Evolutionary conservation across 2,888 invertebrate species (phyloP).

Genomic region (Uloborus plumipes): DNA sequence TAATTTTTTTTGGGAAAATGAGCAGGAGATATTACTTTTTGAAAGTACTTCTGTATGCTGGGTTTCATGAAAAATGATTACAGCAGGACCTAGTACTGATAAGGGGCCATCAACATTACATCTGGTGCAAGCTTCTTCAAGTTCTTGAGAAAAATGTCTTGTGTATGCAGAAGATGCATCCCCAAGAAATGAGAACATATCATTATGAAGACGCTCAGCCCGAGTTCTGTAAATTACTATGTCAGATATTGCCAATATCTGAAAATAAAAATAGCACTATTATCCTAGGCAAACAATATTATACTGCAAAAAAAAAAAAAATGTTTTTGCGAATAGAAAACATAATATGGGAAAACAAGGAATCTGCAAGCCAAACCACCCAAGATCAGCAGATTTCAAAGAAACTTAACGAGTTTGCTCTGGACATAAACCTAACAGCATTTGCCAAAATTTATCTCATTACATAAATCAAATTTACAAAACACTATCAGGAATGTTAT

Average conservation of each 20-base stretch:
- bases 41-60: constrained; percentile 76
- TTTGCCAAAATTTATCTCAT: too few species aligned
- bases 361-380: too few species aligned
- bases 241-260: constrained; percentile 85
- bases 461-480: too few species aligned
- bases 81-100: constrained; percentile 79
- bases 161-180: constrained; percentile 82
- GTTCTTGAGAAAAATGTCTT: constrained; percentile 78
- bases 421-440: too few species aligned
- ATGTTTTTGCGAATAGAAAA: too few species aligned
- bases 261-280: constrained; percentile 52
- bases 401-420: too few species aligned
- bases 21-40: constrained; percentile 70
- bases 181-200: constrained; percentile 83
- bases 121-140: constrained; percentile 70
- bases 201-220: constrained; percentile 81
- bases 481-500: too few species aligned
- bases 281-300: too few species aligned
- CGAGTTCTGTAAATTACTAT: constrained; percentile 83
- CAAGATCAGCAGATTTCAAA: too few species aligned
- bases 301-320: too few species aligned
- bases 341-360: too few species aligned
- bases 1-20: constrained; percentile 68
- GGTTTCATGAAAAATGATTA: constrained; percentile 86
- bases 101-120: constrained; percentile 74